Evolutionary conservation across 1,140 invertebrate genomes (phyloP), one percentile per base, ranked within the genome.

Genomic region (Lutraria rhynchaena): DNA sequence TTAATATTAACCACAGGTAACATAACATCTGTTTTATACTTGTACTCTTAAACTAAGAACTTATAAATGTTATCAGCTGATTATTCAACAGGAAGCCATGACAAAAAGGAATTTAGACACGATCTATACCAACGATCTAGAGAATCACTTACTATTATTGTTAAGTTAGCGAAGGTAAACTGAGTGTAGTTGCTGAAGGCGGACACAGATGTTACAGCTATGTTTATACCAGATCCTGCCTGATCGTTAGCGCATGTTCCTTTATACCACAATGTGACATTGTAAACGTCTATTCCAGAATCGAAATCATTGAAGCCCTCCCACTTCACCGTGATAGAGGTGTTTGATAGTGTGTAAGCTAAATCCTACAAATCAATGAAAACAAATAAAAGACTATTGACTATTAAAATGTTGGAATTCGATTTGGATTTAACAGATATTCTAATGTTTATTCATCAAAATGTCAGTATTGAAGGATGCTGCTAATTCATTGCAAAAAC

Each of bases 91-190:
- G n/a, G n/a, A n/a, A n/a, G n/a, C n/a, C n/a, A n/a, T n/a, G n/a
- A n/a, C n/a, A n/a, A n/a, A n/a, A n/a, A n/a, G n/a, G n/a, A n/a
- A n/a, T n/a, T n/a, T n/a, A n/a, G n/a, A n/a, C n/a, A n/a, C n/a
- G n/a, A n/a, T n/a, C n/a, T n/a, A n/a, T n/a, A n/a, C n/a, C n/a
- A n/a, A n/a, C n/a, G n/a, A n/a, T n/a, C n/a, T n/a, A n/a, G n/a
- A n/a, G n/a, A n/a, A n/a, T n/a, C 44, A 63, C 35, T 61, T 67
- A 88, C 87, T 80, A 51, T 22, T 29, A 88, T 67, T 24, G 53
- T 51, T 11, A 85, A 46, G 35, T 87, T 83, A n/a, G 85, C 67
- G 51, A 88, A 87, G 19, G 51, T 76, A 67, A 85, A 88, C 0
- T 81, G 61, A 1, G 84, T 82, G n/a, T 51, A 74, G 41, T 85